These are phyloP conservation scores for Torymus tubicola DNA, from an alignment of 2,888 invertebrate species.

Conservation along the genomic window DNA sequence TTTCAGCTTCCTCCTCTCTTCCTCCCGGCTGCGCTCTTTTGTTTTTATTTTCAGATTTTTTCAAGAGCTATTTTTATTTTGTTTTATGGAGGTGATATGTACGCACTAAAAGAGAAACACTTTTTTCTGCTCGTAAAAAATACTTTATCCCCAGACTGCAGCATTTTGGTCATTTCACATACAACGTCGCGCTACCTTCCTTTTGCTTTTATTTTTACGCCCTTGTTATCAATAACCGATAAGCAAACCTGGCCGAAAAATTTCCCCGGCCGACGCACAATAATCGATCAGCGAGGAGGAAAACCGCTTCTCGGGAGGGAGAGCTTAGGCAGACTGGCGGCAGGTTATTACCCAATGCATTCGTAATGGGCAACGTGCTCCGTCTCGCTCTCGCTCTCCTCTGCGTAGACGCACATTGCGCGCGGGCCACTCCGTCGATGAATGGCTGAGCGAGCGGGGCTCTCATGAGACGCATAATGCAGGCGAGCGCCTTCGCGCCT, in stretches of 20 bases:
- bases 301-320: no score
- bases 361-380: conserved; percentile 64
- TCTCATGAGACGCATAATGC: no score
- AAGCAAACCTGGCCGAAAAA: neutral
- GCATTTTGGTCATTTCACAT: conserved; percentile 11
- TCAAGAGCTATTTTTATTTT: conserved; percentile 17
- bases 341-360: conserved; percentile 71
- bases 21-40: neutral
- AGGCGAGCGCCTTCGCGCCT: no score
- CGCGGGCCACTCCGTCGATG: no score
- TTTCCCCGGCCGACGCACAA: no score
- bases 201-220: neutral
- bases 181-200: neutral
- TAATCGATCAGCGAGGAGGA: no score
- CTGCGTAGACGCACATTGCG: no score
- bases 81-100: conserved; percentile 27
- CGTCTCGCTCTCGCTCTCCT: no score
- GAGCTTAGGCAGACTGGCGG: conserved; percentile 56
- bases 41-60: conserved; percentile 3
- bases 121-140: conserved; percentile 40
- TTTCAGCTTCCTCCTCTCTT: neutral
- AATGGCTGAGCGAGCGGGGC: no score
- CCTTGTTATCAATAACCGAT: conserved; percentile 34
- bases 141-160: conserved; percentile 23
- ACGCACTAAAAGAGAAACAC: conserved; percentile 5